Conservation (phyloP, 2,797 vertebrate genomes). For the Intellagama lesueurii region DNA sequence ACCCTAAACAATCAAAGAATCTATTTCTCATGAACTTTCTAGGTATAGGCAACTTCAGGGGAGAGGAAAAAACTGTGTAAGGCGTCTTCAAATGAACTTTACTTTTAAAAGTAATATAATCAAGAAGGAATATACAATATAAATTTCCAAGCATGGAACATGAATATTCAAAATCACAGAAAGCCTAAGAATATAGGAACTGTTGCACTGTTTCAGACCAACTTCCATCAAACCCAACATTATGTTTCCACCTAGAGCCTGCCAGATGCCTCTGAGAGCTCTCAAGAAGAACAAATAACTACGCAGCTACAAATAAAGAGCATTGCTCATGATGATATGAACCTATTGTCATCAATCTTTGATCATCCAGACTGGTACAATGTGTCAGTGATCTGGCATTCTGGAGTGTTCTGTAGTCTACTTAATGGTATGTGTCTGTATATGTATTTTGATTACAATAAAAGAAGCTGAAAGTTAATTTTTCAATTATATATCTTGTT, state of each 20-base stretch:
- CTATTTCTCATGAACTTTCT: slow-evolving; percentile 22
- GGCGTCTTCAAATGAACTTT: not conserved
- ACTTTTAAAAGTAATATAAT: not conserved
- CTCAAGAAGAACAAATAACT: not conserved
- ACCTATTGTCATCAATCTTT: not conserved
- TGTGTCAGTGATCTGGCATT: not conserved
- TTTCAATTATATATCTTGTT: not conserved
- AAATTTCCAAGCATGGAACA: not conserved
- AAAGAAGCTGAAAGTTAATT: not conserved
- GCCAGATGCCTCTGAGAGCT: not conserved
- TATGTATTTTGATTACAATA: not conserved
- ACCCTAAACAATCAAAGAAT: not conserved
- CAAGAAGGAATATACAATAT: not conserved
- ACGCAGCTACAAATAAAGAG: not conserved
- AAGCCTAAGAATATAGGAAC: not conserved
- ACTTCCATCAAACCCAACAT: not conserved
- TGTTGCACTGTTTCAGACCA: not conserved
- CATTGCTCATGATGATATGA: not conserved
- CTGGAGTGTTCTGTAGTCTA: not conserved
- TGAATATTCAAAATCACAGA: not conserved
- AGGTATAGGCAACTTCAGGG: slow-evolving; percentile 4
- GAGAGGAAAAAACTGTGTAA: not conserved
- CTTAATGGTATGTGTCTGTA: not conserved
- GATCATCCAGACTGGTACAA: not conserved
- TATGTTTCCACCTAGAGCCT: not conserved